Conservation (phyloP, 2,888 invertebrate genomes). For the Unio delphinus region DNA sequence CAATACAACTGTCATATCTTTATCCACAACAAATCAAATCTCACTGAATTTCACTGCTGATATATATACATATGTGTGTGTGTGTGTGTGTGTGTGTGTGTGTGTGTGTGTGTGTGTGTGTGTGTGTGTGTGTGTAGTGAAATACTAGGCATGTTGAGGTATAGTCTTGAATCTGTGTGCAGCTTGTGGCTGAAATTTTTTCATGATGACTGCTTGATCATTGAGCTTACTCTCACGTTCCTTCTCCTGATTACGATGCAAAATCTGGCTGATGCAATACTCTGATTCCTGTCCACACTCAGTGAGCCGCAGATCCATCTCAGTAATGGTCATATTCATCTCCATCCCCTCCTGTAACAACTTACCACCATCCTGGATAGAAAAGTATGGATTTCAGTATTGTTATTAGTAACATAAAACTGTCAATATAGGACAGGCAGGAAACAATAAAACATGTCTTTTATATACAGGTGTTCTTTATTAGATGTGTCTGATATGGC, state of each 20-base stretch:
- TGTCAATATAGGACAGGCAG: too few relatives aligned
- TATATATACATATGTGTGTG: too few relatives aligned
- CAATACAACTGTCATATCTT: too few relatives aligned
- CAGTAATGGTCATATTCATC: conserved; percentile 66
- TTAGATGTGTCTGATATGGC: too few relatives aligned
- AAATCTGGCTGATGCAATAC: conserved; percentile 69
- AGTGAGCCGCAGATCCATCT: conserved; percentile 70
- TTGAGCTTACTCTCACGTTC: conserved; percentile 57
- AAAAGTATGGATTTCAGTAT: neutral
- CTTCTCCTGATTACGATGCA: conserved; percentile 66
- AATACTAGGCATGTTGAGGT: neutral
- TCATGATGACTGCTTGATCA: conserved; percentile 40
- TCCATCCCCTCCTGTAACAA: conserved; percentile 71
- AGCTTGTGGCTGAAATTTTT: conserved; percentile 54
- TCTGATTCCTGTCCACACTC: conserved; percentile 71
- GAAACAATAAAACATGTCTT: too few relatives aligned
- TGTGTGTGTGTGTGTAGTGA: too few relatives aligned
- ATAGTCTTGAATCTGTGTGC: conserved; percentile 54
- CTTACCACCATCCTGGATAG: conserved; percentile 70
- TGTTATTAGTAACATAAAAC: neutral
- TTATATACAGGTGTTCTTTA: too few relatives aligned
- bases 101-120: too few relatives aligned
- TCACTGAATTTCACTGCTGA: too few relatives aligned
- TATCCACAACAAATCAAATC: too few relatives aligned
- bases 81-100: too few relatives aligned